These are phyloP conservation scores for Pollachius pollachius DNA, from an alignment of 2,113 vertebrate genomes.

Conservation along the genomic window DNA sequence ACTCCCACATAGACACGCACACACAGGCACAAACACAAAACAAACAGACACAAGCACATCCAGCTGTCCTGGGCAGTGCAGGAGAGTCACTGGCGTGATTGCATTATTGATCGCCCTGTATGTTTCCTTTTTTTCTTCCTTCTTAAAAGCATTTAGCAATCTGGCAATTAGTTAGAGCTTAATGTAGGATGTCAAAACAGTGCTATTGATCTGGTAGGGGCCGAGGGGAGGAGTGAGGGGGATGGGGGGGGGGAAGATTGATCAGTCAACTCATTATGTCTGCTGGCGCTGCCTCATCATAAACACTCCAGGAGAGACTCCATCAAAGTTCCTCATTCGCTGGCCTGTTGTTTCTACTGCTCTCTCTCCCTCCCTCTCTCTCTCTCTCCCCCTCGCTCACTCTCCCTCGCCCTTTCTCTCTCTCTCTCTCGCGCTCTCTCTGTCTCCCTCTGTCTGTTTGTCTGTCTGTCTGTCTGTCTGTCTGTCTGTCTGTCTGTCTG, in stretches of 20 bases:
- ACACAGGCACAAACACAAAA: slow-evolving; percentile 29
- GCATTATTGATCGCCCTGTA: slow-evolving; percentile 82
- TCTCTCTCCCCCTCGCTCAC: neutral
- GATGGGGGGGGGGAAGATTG: slow-evolving; percentile 65
- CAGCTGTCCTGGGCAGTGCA: slow-evolving; percentile 27
- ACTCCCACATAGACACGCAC: slow-evolving; percentile 6
- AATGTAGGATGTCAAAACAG: slow-evolving; percentile 92
- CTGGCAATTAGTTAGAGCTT: slow-evolving; percentile 91
- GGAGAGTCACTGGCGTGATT: slow-evolving; percentile 61
- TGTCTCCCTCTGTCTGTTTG: no score
- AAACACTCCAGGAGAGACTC: slow-evolving; percentile 68
- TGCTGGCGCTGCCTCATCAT: slow-evolving; percentile 69
- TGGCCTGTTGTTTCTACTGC: slow-evolving; percentile 23
- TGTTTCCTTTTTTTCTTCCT: slow-evolving; percentile 59
- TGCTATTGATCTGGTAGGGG: slow-evolving; percentile 74
- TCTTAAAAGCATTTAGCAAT: slow-evolving; percentile 87
- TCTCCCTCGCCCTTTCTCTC: neutral
- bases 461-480: no score
- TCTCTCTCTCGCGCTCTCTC: neutral
- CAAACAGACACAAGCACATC: slow-evolving; percentile 22
- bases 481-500: neutral
- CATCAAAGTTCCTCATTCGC: slow-evolving; percentile 60
- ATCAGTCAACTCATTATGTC: slow-evolving; percentile 84
- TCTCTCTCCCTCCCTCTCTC: neutral
- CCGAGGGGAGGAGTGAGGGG: slow-evolving; percentile 32